Base-by-base conservation (phyloP, 1,140 invertebrate genomes). In the Phthorimaea operculella region DNA sequence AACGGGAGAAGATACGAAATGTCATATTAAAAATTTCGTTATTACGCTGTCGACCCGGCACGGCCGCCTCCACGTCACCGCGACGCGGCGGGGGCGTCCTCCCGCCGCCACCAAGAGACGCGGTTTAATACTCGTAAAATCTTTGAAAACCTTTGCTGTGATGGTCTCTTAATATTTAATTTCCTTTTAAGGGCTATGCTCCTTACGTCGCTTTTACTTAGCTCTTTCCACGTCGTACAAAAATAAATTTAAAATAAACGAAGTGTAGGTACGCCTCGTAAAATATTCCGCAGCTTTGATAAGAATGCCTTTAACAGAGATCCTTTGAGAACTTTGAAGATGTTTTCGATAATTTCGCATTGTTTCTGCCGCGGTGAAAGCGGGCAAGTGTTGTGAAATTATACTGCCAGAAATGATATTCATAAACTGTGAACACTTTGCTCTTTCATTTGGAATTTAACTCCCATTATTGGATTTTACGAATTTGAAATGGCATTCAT, bases 131-230 rank as follows among this genome's bases (percentile, higher is more conserved):
- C 75, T 75, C 63, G 64, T 72, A 70, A 77, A 63, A 76, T 78
- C 66, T 76, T 74, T 71, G 65, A 74, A 73, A 76, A 75, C 70
- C 67, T 75, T 76, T 68, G 60, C 72, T 56, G 56, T 70, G 75
- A 79, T 80, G 72, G 69, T 71, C 68, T 76, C 81, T 84, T 76
- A 82, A 79, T 84, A 82, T 79, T 82, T 82, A 81, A 82, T 79
- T 76, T 78, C 69, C 65, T 69, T 71, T 73, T 76, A 72, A 71
- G 68, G 66, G 68, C 67, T 58, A 39, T n/a, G 36, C 36, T 39
- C n/a, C 36, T 39, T 39, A 39, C 36, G 10, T 39, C 36, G 36
- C 36, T 39, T 39, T 39, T 47, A 47, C 44, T 47, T 17, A 47
- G 44, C 44, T 47, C 16, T 47, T 15, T 15, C 3, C 16, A 47